Evolutionary conservation across 64 coral and sea anemone species (phyloP).

Genomic region (Montipora sp.): DNA sequence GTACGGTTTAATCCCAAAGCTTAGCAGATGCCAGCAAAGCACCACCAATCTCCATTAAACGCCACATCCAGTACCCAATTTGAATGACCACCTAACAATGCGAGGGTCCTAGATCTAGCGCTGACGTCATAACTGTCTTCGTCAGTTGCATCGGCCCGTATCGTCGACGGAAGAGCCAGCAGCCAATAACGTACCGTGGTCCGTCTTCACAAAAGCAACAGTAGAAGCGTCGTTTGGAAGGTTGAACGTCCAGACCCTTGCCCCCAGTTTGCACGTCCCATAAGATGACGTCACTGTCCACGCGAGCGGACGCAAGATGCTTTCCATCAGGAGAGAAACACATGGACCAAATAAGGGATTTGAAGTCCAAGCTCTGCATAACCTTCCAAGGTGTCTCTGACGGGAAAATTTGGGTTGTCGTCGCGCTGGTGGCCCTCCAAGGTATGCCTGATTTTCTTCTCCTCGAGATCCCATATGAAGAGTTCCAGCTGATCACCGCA

Average conservation of each 20-base stretch:
- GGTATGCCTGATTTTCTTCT: neutral
- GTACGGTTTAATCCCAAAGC: slow-evolving; percentile 53
- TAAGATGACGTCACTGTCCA: slow-evolving; percentile 33
- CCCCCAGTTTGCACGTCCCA: slow-evolving; percentile 47
- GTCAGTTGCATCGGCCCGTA: slow-evolving; percentile 23
- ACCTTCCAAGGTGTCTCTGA: slow-evolving; percentile 25
- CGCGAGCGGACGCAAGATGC: slow-evolving; percentile 41
- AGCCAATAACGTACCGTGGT: slow-evolving; percentile 49
- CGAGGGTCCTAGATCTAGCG: slow-evolving; percentile 23
- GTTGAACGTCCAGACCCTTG: slow-evolving; percentile 13
- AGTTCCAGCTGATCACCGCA: slow-evolving; percentile 61
- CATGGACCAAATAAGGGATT: slow-evolving; percentile 62
- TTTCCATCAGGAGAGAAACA: slow-evolving; percentile 63
- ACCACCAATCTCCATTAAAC: slow-evolving; percentile 52
- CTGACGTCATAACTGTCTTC: neutral
- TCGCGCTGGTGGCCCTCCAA: slow-evolving; percentile 20
- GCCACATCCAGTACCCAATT: slow-evolving; percentile 59
- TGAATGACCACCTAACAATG: slow-evolving; percentile 62
- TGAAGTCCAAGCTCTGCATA: slow-evolving; percentile 21
- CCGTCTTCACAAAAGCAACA: slow-evolving; percentile 24
- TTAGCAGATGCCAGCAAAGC: slow-evolving; percentile 35
- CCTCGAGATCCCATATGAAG: slow-evolving; percentile 50
- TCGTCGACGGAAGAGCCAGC: slow-evolving; percentile 56
- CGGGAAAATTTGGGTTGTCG: slow-evolving; percentile 55
- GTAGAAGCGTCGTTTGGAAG: slow-evolving; percentile 62